Base-by-base conservation (phyloP, 2,797 vertebrate genomes). In the Scarus forsteni region DNA sequence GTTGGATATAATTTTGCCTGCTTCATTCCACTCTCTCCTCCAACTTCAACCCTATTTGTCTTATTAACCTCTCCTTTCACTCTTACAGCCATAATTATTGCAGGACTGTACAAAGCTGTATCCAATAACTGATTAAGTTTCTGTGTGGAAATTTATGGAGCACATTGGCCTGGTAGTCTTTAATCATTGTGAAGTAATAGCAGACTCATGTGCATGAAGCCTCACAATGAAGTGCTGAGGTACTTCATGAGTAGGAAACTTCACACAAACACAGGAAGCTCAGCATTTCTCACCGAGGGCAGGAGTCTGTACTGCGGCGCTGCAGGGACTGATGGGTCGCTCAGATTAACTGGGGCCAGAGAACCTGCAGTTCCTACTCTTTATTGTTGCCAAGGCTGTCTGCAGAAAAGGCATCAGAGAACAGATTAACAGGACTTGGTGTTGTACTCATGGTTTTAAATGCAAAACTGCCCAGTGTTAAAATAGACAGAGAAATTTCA, bases 241-340 rank as follows among this genome's bases (percentile, higher is more conserved):
- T 92, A 91, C 94, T 94, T 93, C 92, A 95, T 90, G 92, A 87
- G 91, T 93, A 97, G 97, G 97, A 99, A 99, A 95, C 94, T 91
- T 92, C 92, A 95, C 92, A 99, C 97, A 99, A 99, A 99, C 96
- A 96, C 95, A 98, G 98, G 97, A 99, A 99, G 94, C 92, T 81
- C 89, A 87, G 92, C 84, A 94, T 92, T 95, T 96, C 92, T 89
- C 95, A 90, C 93, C 82, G 89, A 95, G 94, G 94, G 93, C 94
- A 94, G 90, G 93, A 92, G 93, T 90, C 93, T 75, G 73, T 94
- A 91, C 94, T 85, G 90, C 88, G 91, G 80, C 84, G 60, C 88
- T 85, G 70, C 71, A 66, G 66, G 51, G 77, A 85, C 93, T 94
- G 96, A 98, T 98, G 94, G 93, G 92, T 91, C 80, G 70, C 77